Evolutionary conservation across 2,797 vertebrate genomes (phyloP).

Genomic region (Bucorvus abyssinicus): DNA sequence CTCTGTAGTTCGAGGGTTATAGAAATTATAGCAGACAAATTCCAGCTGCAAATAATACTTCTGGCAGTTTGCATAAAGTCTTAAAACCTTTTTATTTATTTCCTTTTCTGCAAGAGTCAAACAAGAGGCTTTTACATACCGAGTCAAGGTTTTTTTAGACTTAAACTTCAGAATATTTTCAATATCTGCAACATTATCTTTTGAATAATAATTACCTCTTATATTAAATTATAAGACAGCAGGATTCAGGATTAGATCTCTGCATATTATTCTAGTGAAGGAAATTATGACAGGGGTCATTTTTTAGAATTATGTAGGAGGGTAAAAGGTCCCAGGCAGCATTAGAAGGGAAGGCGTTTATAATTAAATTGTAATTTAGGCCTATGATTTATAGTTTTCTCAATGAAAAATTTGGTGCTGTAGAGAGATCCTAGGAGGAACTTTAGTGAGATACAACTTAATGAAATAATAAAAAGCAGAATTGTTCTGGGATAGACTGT

Average conservation of each 20-base stretch:
- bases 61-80: conserved; percentile 61
- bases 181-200: conserved; percentile 81
- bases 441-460: conserved; percentile 90
- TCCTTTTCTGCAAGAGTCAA: conserved; percentile 40
- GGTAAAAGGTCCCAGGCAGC: conserved; percentile 92
- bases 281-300: conserved; percentile 90
- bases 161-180: conserved; percentile 79
- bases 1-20: conserved; percentile 43
- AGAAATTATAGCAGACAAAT: conserved; percentile 58
- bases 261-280: conserved; percentile 82
- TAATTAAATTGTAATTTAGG: conserved; percentile 99
- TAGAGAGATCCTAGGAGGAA: conserved; percentile 84
- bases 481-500: conserved; percentile 77
- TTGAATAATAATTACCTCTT: conserved; percentile 82
- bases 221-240: conserved; percentile 83
- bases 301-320: conserved; percentile 98
- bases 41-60: conserved; percentile 37
- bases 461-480: conserved; percentile 97
- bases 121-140: conserved; percentile 46
- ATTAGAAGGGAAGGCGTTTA: conserved; percentile 94
- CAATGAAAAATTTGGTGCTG: conserved; percentile 85
- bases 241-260: conserved; percentile 82
- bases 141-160: conserved; percentile 53
- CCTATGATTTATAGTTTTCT: conserved; percentile 89
- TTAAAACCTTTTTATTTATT: conserved; percentile 62